Evolutionary conservation across 2,113 vertebrate genomes (phyloP), one percentile per base, ranked within the genome.

Genomic region (Phoxinus phoxinus): DNA sequence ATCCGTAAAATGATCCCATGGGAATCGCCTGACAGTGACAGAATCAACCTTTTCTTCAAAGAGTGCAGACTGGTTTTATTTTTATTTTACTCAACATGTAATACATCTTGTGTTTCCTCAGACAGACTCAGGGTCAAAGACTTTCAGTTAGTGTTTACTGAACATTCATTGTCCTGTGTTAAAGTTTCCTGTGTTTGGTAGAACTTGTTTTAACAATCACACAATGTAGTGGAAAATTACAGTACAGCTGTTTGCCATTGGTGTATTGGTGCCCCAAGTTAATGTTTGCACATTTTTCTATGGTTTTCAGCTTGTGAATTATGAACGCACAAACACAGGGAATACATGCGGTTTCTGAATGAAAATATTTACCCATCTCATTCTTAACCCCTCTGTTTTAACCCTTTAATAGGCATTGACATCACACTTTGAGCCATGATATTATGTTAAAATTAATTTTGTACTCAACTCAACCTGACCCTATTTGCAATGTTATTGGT

Each of bases 351-450:
- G 41, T 25, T 74, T 86, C 23, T 21, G 56, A 25, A 21, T n/a
- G 86, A 81, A 87, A 88, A 83, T 83, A 84, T 88, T 79, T 74
- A 74, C 19, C 13, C 13, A 44, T 79, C 13, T 56, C 21, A 30
- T 19, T 69, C 35, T 19, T 19, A 84, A 32, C 9, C 44, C 10
- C 8, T 41, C 32, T 0, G 9, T 12, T 11, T 71, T n/a, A 72
- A 41, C 48, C 25, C n/a, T 53, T 53, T 76, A 53, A 51, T 19
- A 3, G 46, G 9, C 0, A 15, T 19, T 53, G 13, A 6, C 27
- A 76, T 76, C n/a, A 30, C 12, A 48, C 9, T 73, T 76, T 76
- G 23, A 75, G 46, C 44, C 25, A 19, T 51, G 44, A 27, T 27
- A 41, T 27, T 74, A 30, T 10, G 72, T 27, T 51, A 2, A 74